phyloP scores from a whole-genome alignment of 2,113 vertebrate species.

The Vombatus ursinus region DNA sequence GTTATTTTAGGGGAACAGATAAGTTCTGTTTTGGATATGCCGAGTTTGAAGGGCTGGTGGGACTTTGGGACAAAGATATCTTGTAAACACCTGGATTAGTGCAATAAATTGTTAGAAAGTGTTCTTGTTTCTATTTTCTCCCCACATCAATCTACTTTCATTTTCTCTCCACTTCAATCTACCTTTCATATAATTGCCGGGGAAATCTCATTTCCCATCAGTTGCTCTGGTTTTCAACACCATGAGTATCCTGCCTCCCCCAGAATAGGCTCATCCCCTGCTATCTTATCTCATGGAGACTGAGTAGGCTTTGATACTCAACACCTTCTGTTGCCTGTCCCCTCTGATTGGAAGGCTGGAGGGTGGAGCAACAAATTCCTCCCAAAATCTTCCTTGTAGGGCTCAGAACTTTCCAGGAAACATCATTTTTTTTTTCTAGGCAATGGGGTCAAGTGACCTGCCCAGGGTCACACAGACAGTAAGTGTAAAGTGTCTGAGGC shows the following conservation, averaged over 20 bases:
- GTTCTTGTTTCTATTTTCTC: not conserved
- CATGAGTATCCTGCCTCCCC: not conserved
- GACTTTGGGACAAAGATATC: not conserved
- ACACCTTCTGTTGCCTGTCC: not conserved
- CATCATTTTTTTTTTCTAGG: too few relatives aligned
- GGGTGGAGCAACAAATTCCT: not conserved
- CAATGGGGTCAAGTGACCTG: too few relatives aligned
- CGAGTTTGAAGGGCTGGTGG: not conserved
- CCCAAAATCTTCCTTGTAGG: too few relatives aligned
- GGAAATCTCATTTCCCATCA: not conserved
- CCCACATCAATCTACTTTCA: not conserved
- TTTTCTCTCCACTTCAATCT: not conserved
- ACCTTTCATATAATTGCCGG: not conserved
- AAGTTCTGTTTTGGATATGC: not conserved
- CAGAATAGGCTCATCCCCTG: not conserved
- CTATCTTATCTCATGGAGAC: not conserved
- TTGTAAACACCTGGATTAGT: not conserved
- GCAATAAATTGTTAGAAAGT: not conserved
- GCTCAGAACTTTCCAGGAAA: too few relatives aligned
- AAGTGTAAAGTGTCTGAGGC: too few relatives aligned
- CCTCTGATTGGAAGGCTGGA: not conserved
- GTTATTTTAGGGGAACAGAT: not conserved
- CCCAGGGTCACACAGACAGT: too few relatives aligned
- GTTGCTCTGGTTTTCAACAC: not conserved
- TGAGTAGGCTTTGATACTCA: not conserved